phyloP scores from a whole-genome alignment of 2,113 vertebrate genomes.

The Spea bombifrons region DNA sequence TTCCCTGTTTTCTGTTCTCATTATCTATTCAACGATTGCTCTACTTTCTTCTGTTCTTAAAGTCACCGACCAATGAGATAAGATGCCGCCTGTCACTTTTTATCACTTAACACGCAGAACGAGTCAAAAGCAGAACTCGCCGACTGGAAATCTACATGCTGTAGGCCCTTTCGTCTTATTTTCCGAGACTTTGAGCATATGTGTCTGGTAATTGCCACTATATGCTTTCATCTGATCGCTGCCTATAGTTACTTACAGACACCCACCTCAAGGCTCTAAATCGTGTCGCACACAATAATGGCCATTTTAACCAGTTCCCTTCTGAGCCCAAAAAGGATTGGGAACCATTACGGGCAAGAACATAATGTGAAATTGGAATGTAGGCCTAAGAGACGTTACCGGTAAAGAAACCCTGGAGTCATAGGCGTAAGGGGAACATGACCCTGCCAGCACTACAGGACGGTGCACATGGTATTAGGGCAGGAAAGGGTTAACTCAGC shows the following conservation, averaged over 20 bases:
- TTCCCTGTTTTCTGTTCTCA: constrained; percentile 30
- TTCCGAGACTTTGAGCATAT: constrained; percentile 38
- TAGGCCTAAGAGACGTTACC: too few species aligned
- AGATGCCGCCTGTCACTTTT: constrained; percentile 44
- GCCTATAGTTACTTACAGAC: constrained; percentile 19
- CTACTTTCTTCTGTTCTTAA: constrained; percentile 40
- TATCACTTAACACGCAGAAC: constrained; percentile 39
- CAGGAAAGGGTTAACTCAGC: too few species aligned
- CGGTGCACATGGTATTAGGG: too few species aligned
- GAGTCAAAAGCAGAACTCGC: constrained; percentile 30
- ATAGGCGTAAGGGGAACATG: too few species aligned
- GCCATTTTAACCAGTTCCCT: too few species aligned
- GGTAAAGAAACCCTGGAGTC: too few species aligned
- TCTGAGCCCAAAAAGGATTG: too few species aligned
- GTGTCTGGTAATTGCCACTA: constrained; percentile 31
- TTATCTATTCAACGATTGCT: constrained; percentile 39
- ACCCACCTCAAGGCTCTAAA: constrained; percentile 2
- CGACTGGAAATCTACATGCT: constrained; percentile 34
- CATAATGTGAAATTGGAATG: too few species aligned
- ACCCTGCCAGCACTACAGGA: too few species aligned
- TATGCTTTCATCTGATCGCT: constrained; percentile 33
- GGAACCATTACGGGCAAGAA: too few species aligned
- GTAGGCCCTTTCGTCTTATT: constrained; percentile 28
- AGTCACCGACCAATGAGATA: constrained; percentile 45
- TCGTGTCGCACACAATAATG: neutral